Base-by-base conservation (phyloP, 2,113 vertebrate genomes). In the Pelobates fuscus region DNA sequence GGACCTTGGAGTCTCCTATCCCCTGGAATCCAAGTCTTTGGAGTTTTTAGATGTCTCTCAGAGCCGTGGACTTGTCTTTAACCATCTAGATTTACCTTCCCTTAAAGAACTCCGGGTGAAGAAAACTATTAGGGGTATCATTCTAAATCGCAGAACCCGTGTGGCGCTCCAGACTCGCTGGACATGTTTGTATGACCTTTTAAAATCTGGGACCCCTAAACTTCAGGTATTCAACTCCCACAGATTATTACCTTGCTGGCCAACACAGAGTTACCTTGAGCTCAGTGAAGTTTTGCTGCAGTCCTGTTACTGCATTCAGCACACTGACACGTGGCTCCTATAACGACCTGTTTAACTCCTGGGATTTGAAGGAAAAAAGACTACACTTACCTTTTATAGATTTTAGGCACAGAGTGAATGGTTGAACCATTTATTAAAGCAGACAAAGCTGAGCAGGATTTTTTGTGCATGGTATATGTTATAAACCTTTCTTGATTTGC, bases 41-140 rank as follows among this genome's bases (percentile, higher is more conserved):
- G 92, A 94, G 84, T 90, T 89, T 80, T 83, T 94, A 71, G 92
- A 94, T 7, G 92, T 93, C 30, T 93, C 92, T 0, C 90, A 89
- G 6, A 93, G 91, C 80, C 83, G 91, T 1, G 92, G 92, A 1
- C 78, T 93, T 75, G 92, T 94, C 43, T 93, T 94, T 80, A 91
- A 87, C 41, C 82, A 86, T 61, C 84, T 94, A 37, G 88, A 86
- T 43, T 88, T 94, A n/a, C 92, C 92, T 0, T 85, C 86, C 1
- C 81, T 94, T 26, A 84, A 86, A 0, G 91, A 93, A 79, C 84
- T 94, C 2, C 82, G 89, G 21, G 89, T 91, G 27, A 93, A 90
- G 84, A 94, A 92, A 85, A 91, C 89, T 0, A 86, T 91, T 6
- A 83, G 90, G 0, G 90, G 91, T 0, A 91, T 93, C 71, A 92